Conservation (phyloP, 2,797 vertebrate species). For the Cryptoblepharus egeriae region DNA sequence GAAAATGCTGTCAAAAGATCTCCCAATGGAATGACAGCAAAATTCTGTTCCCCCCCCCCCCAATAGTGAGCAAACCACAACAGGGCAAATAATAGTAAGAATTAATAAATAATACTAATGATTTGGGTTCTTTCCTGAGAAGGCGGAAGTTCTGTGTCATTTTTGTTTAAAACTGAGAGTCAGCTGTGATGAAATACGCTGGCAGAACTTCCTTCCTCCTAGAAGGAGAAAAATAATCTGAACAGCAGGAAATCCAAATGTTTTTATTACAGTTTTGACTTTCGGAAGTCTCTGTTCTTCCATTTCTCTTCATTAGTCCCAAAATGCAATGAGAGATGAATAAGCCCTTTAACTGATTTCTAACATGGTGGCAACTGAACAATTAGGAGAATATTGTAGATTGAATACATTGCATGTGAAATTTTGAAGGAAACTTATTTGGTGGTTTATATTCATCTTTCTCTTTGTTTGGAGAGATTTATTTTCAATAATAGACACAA, state of each 20-base stretch:
- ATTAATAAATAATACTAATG: background rate
- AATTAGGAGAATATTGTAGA: slow-evolving; percentile 27
- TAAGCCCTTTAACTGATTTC: slow-evolving; percentile 52
- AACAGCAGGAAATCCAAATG: slow-evolving; percentile 70
- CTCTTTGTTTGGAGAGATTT: slow-evolving; percentile 16
- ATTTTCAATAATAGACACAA: slow-evolving; percentile 19
- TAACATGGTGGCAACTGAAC: slow-evolving; percentile 29
- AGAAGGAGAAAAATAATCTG: slow-evolving; percentile 65
- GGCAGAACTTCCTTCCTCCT: slow-evolving; percentile 70
- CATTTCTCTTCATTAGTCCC: slow-evolving; percentile 61
- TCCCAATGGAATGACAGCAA: background rate
- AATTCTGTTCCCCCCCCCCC: background rate
- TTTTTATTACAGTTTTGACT: slow-evolving; percentile 60
- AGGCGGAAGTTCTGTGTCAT: slow-evolving; percentile 68
- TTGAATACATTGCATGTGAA: slow-evolving; percentile 31
- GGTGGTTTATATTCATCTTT: slow-evolving; percentile 22
- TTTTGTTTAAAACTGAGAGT: slow-evolving; percentile 74
- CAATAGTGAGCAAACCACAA: background rate
- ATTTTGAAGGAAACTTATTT: slow-evolving; percentile 10
- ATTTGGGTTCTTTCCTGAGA: slow-evolving; percentile 66
- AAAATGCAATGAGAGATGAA: slow-evolving; percentile 46
- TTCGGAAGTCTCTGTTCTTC: slow-evolving; percentile 53
- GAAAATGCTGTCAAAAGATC: slow-evolving; percentile 57
- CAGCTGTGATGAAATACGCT: slow-evolving; percentile 72
- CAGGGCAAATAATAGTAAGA: slow-evolving; percentile 31